Evolutionary conservation across 2,888 invertebrate genomes (phyloP), one percentile per base, ranked within the genome.

Genomic region (Tanytarsus gracilentus): DNA sequence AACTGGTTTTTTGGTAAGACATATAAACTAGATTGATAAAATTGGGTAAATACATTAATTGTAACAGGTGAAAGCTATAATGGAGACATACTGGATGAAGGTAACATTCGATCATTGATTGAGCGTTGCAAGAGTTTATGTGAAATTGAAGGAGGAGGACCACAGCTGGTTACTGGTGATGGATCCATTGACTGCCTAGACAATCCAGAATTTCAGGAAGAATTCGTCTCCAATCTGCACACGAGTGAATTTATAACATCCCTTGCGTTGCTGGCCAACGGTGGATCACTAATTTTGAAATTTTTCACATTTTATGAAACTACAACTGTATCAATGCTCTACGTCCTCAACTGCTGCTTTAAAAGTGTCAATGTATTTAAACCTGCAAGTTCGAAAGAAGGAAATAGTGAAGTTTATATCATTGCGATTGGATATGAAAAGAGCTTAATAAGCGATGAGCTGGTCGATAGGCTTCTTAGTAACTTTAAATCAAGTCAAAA

Each of bases 1-100:
- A 80, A 86, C 68, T 97, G 97, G 97, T 77, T 82, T 65, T 97
- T 95, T 74, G 92, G 95, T n/a, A n/a, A n/a, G n/a, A n/a, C n/a
- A n/a, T n/a, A n/a, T n/a, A n/a, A n/a, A n/a, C n/a, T n/a, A n/a
- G n/a, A n/a, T n/a, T n/a, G n/a, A n/a, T n/a, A n/a, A n/a, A n/a
- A n/a, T n/a, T n/a, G n/a, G n/a, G n/a, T n/a, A n/a, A n/a, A n/a
- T n/a, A n/a, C n/a, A n/a, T n/a, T n/a, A n/a, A n/a, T n/a, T n/a
- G n/a, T n/a, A n/a, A n/a, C n/a, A n/a, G n/a, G n/a, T 2, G 73
- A 71, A 2, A 92, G 95, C 71, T 79, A 82, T 65, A 90, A 92
- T 0, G 97, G 97, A 0, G 84, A 97, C 72, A 77, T 97, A 2
- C 85, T 86, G 73, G 75, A 80, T 63, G 74, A 78, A 66, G 72